A percentile compares a stretch with the other conserved stretches of the same genome.
These are phyloP conservation scores for Enchytraeus crypticus DNA, from an alignment of 2,888 invertebrate species.

Conservation along the genomic window DNA sequence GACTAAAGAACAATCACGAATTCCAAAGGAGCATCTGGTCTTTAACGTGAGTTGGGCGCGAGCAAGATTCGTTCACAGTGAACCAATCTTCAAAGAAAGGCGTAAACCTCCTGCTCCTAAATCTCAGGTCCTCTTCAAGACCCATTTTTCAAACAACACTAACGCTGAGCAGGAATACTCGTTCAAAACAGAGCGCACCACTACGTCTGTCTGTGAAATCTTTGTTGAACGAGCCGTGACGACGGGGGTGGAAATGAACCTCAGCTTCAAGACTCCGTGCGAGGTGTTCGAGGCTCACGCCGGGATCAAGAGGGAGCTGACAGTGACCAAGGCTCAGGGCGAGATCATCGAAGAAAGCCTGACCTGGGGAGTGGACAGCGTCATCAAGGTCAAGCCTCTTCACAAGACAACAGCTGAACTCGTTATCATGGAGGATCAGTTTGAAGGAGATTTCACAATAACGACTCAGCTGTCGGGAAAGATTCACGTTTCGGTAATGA, in stretches of 20 bases:
- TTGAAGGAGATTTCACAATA: conserved; percentile 46
- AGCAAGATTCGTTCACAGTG: conserved; percentile 34
- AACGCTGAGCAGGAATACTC: conserved; percentile 30
- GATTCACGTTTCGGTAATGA: conserved; percentile 24
- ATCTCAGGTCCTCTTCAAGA: conserved; percentile 30
- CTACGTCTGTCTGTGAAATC: conserved; percentile 37
- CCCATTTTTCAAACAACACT: conserved; percentile 30
- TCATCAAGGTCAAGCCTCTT: conserved; percentile 44
- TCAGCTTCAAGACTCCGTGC: conserved; percentile 44
- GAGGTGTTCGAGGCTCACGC: conserved; percentile 47
- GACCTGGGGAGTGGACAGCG: conserved; percentile 52
- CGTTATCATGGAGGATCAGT: conserved; percentile 50
- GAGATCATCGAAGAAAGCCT: conserved; percentile 45
- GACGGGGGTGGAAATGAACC: conserved; percentile 39
- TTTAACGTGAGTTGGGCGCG: conserved; percentile 40
- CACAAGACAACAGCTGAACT: conserved; percentile 48
- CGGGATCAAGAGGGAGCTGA: conserved; percentile 46
- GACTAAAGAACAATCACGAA: conserved; percentile 33
- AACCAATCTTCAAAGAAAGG: conserved; percentile 30
- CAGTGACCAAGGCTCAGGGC: conserved; percentile 43
- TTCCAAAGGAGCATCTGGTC: conserved; percentile 29
- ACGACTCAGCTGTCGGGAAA: conserved; percentile 38
- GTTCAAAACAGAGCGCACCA: conserved; percentile 31
- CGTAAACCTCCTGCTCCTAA: conserved; percentile 26
- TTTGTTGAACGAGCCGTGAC: conserved; percentile 25